These are phyloP conservation scores for Pyrrhia umbra DNA, from an alignment of 2,888 invertebrate species.

Conservation along the genomic window DNA sequence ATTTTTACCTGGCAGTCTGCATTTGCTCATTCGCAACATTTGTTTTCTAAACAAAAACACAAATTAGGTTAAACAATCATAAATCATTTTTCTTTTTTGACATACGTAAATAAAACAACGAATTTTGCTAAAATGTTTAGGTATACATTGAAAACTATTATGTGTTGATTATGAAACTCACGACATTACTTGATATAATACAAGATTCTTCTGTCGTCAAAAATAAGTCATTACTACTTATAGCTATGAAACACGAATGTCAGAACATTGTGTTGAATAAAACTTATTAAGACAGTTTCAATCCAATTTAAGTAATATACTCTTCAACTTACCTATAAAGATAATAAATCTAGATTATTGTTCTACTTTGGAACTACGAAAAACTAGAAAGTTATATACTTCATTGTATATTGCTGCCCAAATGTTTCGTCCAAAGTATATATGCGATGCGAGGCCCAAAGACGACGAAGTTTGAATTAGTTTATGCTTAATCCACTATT, in stretches of 20 bases:
- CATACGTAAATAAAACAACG: background rate
- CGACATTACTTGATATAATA: too few species aligned
- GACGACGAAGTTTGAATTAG: slow-evolving; percentile 51
- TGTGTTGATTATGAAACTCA: too few species aligned
- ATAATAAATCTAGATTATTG: background rate
- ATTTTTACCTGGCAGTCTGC: slow-evolving; percentile 43
- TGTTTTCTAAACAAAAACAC: slow-evolving; percentile 30
- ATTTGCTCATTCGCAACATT: slow-evolving; percentile 26
- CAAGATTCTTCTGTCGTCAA: too few species aligned
- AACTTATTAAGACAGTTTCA: too few species aligned
- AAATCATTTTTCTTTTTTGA: background rate
- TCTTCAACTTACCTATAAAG: background rate
- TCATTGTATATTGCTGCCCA: background rate
- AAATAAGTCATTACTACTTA: too few species aligned
- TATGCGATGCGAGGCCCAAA: slow-evolving; percentile 2
- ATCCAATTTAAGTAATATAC: too few species aligned
- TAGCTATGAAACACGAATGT: too few species aligned
- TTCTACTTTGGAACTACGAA: slow-evolving; percentile 14
- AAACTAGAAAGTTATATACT: slow-evolving; percentile 6
- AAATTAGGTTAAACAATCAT: background rate
- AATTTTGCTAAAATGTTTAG: background rate
- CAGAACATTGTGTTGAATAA: too few species aligned
- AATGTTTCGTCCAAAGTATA: slow-evolving; percentile 2
- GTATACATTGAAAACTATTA: background rate
- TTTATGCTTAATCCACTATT: slow-evolving; percentile 36